Percentiles rank a stretch among this genome's conserved stretches.
These are phyloP conservation scores for Agelaius phoeniceus DNA, from an alignment of 2,113 vertebrate genomes.

Conservation along the genomic window DNA sequence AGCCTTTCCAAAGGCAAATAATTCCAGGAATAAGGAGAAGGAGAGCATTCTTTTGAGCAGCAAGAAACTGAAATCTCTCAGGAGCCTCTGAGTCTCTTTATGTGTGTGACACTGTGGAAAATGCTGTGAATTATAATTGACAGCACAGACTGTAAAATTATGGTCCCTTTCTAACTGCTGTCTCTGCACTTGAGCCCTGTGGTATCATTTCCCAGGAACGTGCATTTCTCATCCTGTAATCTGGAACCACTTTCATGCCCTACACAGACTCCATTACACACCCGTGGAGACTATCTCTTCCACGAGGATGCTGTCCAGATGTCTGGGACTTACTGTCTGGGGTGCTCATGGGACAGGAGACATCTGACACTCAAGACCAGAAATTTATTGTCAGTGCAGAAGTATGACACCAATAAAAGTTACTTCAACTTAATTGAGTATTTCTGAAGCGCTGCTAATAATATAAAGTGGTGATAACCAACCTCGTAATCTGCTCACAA, in stretches of 20 bases:
- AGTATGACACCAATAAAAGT: slow-evolving; percentile 56
- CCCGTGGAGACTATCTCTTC: background rate
- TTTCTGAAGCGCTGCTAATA: background rate
- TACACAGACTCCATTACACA: background rate
- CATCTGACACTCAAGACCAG: background rate
- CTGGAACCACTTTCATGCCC: slow-evolving; percentile 33
- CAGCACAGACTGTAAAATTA: slow-evolving; percentile 50
- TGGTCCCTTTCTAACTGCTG: slow-evolving; percentile 26
- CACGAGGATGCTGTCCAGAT: background rate
- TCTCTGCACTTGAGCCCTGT: background rate
- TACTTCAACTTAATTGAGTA: background rate
- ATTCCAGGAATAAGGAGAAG: background rate
- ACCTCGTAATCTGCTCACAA: background rate
- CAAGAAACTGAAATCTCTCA: background rate
- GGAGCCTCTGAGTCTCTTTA: background rate
- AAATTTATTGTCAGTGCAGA: slow-evolving; percentile 2
- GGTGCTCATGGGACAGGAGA: background rate
- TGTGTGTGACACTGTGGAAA: slow-evolving; percentile 1
- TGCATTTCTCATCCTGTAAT: slow-evolving; percentile 45
- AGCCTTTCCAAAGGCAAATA: background rate
- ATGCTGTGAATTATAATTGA: slow-evolving; percentile 34
- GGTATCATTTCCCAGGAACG: slow-evolving; percentile 32
- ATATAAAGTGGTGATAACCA: background rate
- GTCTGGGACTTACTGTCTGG: background rate
- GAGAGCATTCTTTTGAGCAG: background rate